These are phyloP conservation scores for Pangasius mekongensis DNA, from an alignment of 2,797 vertebrate species.

Conservation along the genomic window DNA sequence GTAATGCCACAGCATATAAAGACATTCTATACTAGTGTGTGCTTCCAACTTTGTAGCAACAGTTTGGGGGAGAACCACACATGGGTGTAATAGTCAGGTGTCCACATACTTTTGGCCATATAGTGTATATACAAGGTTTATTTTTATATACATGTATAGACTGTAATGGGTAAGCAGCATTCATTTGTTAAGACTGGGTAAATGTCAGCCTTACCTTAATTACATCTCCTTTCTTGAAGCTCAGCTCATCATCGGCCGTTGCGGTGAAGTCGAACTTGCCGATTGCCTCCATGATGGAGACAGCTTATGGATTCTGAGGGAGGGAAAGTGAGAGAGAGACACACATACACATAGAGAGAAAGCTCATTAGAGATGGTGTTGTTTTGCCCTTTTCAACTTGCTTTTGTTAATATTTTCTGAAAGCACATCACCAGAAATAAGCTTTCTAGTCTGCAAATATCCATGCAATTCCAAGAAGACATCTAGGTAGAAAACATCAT, in stretches of 20 bases:
- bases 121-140: not conserved
- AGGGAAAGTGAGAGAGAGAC: not conserved
- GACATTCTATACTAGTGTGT: too few species aligned
- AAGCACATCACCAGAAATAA: not conserved
- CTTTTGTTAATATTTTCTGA: slow-evolving; percentile 8
- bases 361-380: slow-evolving; percentile 18
- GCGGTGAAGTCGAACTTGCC: slow-evolving; percentile 84
- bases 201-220: slow-evolving; percentile 72
- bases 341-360: not conserved
- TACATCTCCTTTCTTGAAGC: slow-evolving; percentile 80
- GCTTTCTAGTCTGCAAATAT: not conserved
- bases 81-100: too few species aligned
- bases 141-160: not conserved
- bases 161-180: not conserved
- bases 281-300: slow-evolving; percentile 80
- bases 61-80: too few species aligned
- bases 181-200: not conserved
- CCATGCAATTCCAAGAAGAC: not conserved
- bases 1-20: too few species aligned
- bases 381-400: slow-evolving; percentile 25
- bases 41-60: too few species aligned
- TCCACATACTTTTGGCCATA: too few species aligned
- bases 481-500: not conserved
- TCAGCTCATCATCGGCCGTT: slow-evolving; percentile 82
- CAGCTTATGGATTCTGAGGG: slow-evolving; percentile 20